These are phyloP conservation scores for Lampris incognitus DNA, from an alignment of 2,113 vertebrate species.

Conservation along the genomic window DNA sequence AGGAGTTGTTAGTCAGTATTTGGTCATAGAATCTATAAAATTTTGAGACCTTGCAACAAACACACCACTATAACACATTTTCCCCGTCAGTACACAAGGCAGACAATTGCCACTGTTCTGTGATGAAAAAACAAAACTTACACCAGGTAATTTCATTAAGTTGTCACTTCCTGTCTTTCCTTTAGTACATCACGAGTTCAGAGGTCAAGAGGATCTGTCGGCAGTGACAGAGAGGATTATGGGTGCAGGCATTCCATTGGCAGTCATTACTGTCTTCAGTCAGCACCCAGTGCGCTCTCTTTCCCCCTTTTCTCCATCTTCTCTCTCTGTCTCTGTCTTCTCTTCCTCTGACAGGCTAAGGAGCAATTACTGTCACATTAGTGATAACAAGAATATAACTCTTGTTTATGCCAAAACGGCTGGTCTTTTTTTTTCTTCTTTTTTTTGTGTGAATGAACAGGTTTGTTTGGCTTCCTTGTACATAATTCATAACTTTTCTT, in stretches of 20 bases:
- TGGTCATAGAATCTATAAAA: neutral
- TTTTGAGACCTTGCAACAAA: conserved; percentile 13
- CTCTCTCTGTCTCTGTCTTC: conserved; percentile 74
- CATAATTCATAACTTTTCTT: neutral
- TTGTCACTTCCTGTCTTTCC: conserved; percentile 77
- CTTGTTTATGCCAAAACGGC: conserved; percentile 52
- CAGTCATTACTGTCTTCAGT: conserved; percentile 80
- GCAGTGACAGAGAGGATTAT: conserved; percentile 83
- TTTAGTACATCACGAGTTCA: conserved; percentile 76
- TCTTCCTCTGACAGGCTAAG: conserved; percentile 79
- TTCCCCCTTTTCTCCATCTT: conserved; percentile 59
- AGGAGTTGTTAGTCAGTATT: neutral
- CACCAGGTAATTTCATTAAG: conserved; percentile 75
- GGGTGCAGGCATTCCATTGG: conserved; percentile 82
- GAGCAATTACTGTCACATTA: conserved; percentile 86
- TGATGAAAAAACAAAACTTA: conserved; percentile 49
- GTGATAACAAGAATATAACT: conserved; percentile 77
- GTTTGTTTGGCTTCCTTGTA: conserved; percentile 20
- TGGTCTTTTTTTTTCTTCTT: conserved; percentile 33
- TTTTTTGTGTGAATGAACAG: conserved; percentile 19
- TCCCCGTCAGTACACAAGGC: conserved; percentile 18
- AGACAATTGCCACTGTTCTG: conserved; percentile 29
- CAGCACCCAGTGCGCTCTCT: conserved; percentile 71
- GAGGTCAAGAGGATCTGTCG: conserved; percentile 86
- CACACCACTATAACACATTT: neutral